Evolutionary conservation across 2,888 invertebrate species (phyloP), one percentile per base, ranked within the genome.

Genomic region (Hetaerina titia): DNA sequence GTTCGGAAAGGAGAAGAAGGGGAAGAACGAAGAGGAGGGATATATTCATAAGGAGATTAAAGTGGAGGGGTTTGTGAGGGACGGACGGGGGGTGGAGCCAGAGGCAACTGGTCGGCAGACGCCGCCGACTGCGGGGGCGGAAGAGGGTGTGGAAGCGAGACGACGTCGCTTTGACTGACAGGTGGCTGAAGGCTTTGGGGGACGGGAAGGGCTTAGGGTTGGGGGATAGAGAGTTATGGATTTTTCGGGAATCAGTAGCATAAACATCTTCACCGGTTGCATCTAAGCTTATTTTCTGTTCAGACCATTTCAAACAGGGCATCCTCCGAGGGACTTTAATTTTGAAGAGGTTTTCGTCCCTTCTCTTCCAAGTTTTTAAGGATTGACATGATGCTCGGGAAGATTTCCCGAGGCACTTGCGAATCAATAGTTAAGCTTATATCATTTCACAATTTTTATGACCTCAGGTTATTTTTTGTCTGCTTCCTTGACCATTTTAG

Each of bases 261-360:
- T 81, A 81, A 81, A 81, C 81, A 81, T 81, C 81, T 81, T 81
- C 81, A 81, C 81, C 81, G 15, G 81, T 81, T 25, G 81, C 81
- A 81, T 81, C 81, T 81, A 6, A 81, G 81, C 81, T 81, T 81
- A 81, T 81, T 69, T 69, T 69, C 69, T 69, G 69, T 69, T 81
- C 81, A 81, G 31, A 15, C 31, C 81, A 81, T 81, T 81, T 81
- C 81, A 81, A 25, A 81, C 31, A 25, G 81, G 81, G 25, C 81
- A 81, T 81, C n/a, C 69, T 9, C 19, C 69, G 8, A 69, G 22
- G 69, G 69, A n/a, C 22, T 69, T 22, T 22, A 69, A 69, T 69
- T 69, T 69, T 22, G 69, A 22, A 22, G 22, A 69, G 4, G 22
- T 69, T 69, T 69, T n/a, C n/a, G 22, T 69, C n/a, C 69, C 69